Conservation (phyloP, 2,113 vertebrate genomes). For the Saccopteryx bilineata region DNA sequence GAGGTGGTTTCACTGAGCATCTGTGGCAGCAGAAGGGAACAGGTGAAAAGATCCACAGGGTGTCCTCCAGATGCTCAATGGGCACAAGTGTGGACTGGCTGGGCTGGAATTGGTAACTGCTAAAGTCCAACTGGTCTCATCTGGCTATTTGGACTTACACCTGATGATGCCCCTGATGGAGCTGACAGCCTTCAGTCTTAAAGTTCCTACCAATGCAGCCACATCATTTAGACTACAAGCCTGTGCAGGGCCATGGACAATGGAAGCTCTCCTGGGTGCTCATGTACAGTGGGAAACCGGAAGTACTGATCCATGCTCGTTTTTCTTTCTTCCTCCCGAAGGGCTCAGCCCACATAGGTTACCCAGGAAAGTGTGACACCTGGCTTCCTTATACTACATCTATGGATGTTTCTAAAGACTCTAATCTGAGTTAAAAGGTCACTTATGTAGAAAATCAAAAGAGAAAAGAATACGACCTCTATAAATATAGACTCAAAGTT, state of each 20-base stretch:
- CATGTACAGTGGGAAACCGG: background rate
- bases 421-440: background rate
- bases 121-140: background rate
- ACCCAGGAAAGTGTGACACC: background rate
- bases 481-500: background rate
- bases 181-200: background rate
- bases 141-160: background rate
- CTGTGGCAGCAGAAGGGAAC: background rate
- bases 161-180: background rate
- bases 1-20: background rate
- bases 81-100: background rate
- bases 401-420: background rate
- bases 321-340: background rate
- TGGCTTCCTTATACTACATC: background rate
- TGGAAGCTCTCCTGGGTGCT: background rate
- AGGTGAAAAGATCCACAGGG: background rate
- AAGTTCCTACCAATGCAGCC: background rate
- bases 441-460: background rate
- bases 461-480: background rate
- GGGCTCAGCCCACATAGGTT: background rate
- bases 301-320: background rate
- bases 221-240: background rate
- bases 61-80: background rate
- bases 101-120: background rate
- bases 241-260: fast-evolving